Base-by-base conservation (phyloP, 2,113 vertebrate genomes). In the Mungos mungo region DNA sequence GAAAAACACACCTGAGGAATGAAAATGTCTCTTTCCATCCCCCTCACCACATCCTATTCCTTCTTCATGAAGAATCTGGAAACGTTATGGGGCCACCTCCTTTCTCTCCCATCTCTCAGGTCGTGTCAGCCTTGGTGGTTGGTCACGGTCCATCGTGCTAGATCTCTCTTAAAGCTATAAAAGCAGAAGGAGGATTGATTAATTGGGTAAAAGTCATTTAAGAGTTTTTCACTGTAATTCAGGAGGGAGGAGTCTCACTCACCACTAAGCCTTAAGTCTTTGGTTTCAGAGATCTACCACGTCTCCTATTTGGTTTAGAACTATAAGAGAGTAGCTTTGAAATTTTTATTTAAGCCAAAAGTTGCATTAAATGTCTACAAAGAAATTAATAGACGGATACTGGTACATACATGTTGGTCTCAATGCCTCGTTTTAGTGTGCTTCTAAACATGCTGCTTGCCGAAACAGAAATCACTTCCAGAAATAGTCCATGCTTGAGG, bases 151-250 rank as follows among this genome's bases (percentile, higher is more conserved):
- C 77, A 16, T 71, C 15, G 2, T n/a, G 33, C 11, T 80, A 81
- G 81, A 50, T 52, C 2, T 80, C 45, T 87, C 63, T 68, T 89
- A 83, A 76, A 92, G 60, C 87, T 94, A 41, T 5, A 77, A 66
- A 72, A 77, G 31, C 80, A 68, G 19, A 66, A 52, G 84, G 72
- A 87, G 35, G 60, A 69, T 80, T 74, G 27, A 50, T 76, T 88
- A 29, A 69, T 88, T 95, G 27, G 90, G 45, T 96, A 41, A 69
- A 95, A 88, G 47, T 76, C 76, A 82, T 68, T 72, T 57, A 83
- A 90, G 76, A 69, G 50, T 54, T 90, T 95, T 94, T 84, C 50
- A 65, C 57, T 95, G 25, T 91, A 68, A 33, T 95, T 96, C n/a
- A 72, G 7, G 79, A 83, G 41, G n/a, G 47, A 90, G 12, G 11